Base-by-base conservation (phyloP, 2,888 invertebrate species). In the Hypena proboscidalis region DNA sequence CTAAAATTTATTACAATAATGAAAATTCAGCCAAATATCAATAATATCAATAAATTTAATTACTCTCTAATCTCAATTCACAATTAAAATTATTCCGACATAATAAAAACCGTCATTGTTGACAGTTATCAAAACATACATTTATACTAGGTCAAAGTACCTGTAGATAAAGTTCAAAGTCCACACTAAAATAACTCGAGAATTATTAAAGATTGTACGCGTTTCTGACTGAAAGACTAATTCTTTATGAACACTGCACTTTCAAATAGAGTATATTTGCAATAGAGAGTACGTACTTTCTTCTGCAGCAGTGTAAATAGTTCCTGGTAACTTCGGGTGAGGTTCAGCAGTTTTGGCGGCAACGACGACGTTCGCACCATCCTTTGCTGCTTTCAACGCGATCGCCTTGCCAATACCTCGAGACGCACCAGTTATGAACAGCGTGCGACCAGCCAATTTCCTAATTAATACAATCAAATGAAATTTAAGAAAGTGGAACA, bases 381-480 rank as follows among this genome's bases (percentile, higher is more conserved):
- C 97, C 80, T 92, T 94, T 0, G 98, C 98, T 1, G 96, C 96
- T 88, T 97, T 98, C 42, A 98, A 77, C 2, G 98, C 99, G 63
- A 99, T 98, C 8, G 95, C 96, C 85, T 98, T 97, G 0, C 99
- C 99, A 71, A 99, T 99, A 15, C 99, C 99, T 65, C 99, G 93
- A 37, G 98, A 98, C 8, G 97, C 99, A 27, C 99, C 99, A 15
- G 98, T 98, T 58, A 99, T 97, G 73, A 99, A 98, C 39, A 98
- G 87, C 1, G 99, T 99, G 59, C 95, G 94, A 1, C 98, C 98
- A 56, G 97, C 97, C 54, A 93, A 79, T 81, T 93, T 91, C 65
- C 91, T 91, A 60, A 65, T 58, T 56, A 39, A 49, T 10, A 78
- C 53, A 68, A 33, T 7, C 46, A 56, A 40, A 51, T 37, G 33